phyloP scores from a whole-genome alignment of 1,140 invertebrate genomes.

The Plutomurus gul region DNA sequence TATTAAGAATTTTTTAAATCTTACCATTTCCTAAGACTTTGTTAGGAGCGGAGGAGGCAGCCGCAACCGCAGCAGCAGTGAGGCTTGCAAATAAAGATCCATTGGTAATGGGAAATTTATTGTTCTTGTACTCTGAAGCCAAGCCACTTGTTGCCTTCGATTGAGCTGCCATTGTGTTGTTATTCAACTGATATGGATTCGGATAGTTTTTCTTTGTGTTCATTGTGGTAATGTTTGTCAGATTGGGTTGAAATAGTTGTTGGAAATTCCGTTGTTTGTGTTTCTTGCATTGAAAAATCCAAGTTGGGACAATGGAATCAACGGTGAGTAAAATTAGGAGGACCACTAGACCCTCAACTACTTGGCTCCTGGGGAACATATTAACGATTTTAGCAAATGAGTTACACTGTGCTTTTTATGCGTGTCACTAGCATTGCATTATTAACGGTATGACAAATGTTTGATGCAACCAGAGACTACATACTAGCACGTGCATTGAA shows the following conservation, averaged over 20 bases:
- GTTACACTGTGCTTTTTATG: too few relatives aligned
- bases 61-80: slow-evolving; percentile 35
- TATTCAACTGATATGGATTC: slow-evolving; percentile 10
- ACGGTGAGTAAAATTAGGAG: slow-evolving; percentile 37
- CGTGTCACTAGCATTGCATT: too few relatives aligned
- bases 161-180: slow-evolving; percentile 25
- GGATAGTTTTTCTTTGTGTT: not conserved
- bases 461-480: too few relatives aligned
- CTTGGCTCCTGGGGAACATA: slow-evolving; percentile 29
- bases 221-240: not conserved
- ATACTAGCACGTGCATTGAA: too few relatives aligned
- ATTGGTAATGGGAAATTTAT: slow-evolving; percentile 49
- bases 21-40: slow-evolving; percentile 35
- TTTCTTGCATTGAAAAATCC: slow-evolving; percentile 40
- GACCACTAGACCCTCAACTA: slow-evolving; percentile 38
- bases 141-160: not conserved
- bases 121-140: slow-evolving; percentile 20
- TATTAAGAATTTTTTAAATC: too few relatives aligned
- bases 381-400: too few relatives aligned
- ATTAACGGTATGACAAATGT: too few relatives aligned
- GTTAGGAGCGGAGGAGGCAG: slow-evolving; percentile 14
- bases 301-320: slow-evolving; percentile 38
- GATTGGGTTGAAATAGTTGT: not conserved
- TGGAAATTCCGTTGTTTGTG: slow-evolving; percentile 36
- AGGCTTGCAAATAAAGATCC: slow-evolving; percentile 49